Base-by-base conservation (phyloP, 2,113 vertebrate genomes). In the Xiphophorus hellerii region DNA sequence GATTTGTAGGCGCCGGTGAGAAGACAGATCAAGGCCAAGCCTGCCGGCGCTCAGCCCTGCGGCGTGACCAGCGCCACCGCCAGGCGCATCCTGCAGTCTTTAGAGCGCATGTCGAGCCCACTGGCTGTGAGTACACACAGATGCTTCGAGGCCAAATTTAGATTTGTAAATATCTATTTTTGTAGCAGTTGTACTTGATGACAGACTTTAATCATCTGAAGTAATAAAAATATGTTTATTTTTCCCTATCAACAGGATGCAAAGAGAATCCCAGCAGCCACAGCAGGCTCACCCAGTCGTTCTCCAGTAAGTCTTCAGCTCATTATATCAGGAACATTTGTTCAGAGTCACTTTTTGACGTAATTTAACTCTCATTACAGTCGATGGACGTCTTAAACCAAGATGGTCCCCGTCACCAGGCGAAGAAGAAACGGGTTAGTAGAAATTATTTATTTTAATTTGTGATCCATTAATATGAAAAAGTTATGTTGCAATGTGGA, bases 31-130 rank as follows among this genome's bases (percentile, higher is more conserved):
- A 99, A 97, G 95, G 96, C 96, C 76, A 98, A 97, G 80, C 97
- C 96, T 70, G 95, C 95, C 54, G 96, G 82, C 1, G 85, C 90
- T 82, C 96, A 96, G 11, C 95, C 96, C 30, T 99, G 95, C 3
- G 97, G 97, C 33, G 97, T 99, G 86, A 99, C 96, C 51, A 99
- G 98, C 78, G 96, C 96, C 81, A 97, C 97, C 39, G 98, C 98
- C 0, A 95, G 97, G 12, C 96, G 97, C 66, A 98, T 99, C 88
- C 91, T 99, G 77, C 96, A 98, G 83, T 97, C 98, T 0, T 77
- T 99, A 92, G 98, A 99, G 92, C 97, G 96, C 90, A 98, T 99
- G 98, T 99, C 98, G 20, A 99, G 96, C 80, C 98, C 98, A 44
- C 92, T 99, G 68, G 95, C 96, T 81, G 98, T 99, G 92, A 96